Percentiles rank a stretch among this genome's conserved stretches.
Conservation (phyloP, 1,140 invertebrate species). For the Caenorhabditis inopinata region DNA sequence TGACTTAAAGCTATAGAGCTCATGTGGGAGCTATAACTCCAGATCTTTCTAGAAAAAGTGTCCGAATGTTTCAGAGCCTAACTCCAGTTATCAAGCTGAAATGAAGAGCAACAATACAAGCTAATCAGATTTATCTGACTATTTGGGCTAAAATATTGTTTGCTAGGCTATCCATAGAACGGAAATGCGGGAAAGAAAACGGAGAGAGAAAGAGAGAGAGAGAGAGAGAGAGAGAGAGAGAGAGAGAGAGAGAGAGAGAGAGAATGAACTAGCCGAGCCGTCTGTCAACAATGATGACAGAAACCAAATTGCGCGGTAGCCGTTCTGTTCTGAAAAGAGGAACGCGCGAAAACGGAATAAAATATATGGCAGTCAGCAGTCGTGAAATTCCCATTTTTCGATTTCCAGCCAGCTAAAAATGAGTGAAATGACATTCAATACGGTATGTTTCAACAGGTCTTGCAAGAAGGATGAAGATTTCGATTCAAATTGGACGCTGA, state of each 20-base stretch:
- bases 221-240: not conserved
- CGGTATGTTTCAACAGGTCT: too few species aligned
- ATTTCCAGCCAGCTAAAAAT: too few species aligned
- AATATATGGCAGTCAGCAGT: not conserved
- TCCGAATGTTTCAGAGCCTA: too few species aligned
- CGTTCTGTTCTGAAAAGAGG: not conserved
- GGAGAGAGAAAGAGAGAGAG: not conserved
- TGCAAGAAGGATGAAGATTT: too few species aligned
- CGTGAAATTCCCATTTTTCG: too few species aligned
- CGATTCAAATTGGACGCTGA: not conserved
- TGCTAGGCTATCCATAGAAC: not conserved
- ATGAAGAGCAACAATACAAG: not conserved
- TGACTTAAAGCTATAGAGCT: too few species aligned
- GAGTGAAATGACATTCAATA: too few species aligned
- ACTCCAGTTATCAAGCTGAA: too few species aligned
- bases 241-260: not conserved
- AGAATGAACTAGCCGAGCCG: not conserved
- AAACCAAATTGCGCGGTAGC: not conserved
- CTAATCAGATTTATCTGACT: not conserved
- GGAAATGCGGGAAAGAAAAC: not conserved
- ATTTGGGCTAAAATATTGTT: not conserved
- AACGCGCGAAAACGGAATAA: not conserved
- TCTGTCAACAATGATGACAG: conserved; percentile 25
- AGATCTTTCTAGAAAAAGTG: too few species aligned
- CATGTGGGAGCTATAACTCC: too few species aligned